Percentiles rank a stretch among this genome's conserved stretches.
phyloP scores from a whole-genome alignment of 2,797 vertebrate genomes.

The Chloroceryle inda region DNA sequence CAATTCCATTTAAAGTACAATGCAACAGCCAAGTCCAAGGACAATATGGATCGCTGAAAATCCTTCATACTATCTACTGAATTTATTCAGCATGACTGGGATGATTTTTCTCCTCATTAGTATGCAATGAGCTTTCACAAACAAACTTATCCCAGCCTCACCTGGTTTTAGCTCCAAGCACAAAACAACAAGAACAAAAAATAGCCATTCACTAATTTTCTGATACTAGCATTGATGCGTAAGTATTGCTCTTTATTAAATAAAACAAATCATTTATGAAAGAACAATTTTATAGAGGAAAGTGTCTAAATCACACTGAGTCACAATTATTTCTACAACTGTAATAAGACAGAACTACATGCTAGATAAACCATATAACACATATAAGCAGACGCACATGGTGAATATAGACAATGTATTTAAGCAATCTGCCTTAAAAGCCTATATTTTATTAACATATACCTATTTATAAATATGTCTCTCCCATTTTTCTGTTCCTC shows the following conservation, averaged over 20 bases:
- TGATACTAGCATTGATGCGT: neutral
- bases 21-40: conserved; percentile 84
- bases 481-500: neutral
- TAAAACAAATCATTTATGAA: neutral
- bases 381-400: neutral
- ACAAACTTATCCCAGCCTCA: neutral
- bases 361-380: neutral
- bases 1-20: conserved; percentile 85
- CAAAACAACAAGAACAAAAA: neutral
- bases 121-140: conserved; percentile 44
- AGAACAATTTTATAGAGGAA: neutral
- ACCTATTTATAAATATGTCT: neutral
- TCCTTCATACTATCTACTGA: conserved; percentile 65
- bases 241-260: neutral
- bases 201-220: neutral
- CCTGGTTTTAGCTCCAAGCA: neutral
- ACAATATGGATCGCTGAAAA: conserved; percentile 79
- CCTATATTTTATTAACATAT: neutral
- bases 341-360: neutral
- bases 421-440: neutral
- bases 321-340: neutral
- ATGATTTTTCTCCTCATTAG: conserved; percentile 72
- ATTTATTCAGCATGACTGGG: conserved; percentile 55
- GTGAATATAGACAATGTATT: neutral
- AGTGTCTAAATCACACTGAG: neutral